Percentiles rank a stretch among this genome's conserved stretches.
Conservation (phyloP, 2,797 vertebrate species). For the Anabas testudineus region DNA sequence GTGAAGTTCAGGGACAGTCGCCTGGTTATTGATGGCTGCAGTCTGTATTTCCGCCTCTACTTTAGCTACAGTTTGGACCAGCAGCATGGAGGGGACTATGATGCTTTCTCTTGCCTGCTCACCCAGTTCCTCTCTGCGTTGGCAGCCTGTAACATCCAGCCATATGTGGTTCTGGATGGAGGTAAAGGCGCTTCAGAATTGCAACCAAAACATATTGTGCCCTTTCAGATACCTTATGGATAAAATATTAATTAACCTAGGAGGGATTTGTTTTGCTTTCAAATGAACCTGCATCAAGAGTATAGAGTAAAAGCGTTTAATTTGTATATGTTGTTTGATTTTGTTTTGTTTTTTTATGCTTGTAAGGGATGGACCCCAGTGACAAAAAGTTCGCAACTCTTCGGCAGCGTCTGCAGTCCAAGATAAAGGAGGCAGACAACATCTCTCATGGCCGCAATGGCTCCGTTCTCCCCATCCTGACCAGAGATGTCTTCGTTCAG, state of each 20-base stretch:
- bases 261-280: too few species aligned
- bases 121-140: slow-evolving; percentile 86
- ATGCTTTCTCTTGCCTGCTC: slow-evolving; percentile 81
- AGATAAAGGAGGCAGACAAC: slow-evolving; percentile 85
- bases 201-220: background rate
- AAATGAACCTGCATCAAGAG: background rate
- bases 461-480: slow-evolving; percentile 87
- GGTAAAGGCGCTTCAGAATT: slow-evolving; percentile 52
- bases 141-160: slow-evolving; percentile 84
- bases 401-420: slow-evolving; percentile 86
- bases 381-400: slow-evolving; percentile 91
- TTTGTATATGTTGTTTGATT: too few species aligned
- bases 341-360: slow-evolving; percentile 12
- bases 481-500: slow-evolving; percentile 89
- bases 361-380: slow-evolving; percentile 86
- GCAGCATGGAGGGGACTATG: slow-evolving; percentile 92
- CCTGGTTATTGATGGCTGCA: slow-evolving; percentile 92
- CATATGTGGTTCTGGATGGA: slow-evolving; percentile 94
- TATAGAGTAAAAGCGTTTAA: background rate
- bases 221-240: too few species aligned
- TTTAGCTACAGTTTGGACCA: slow-evolving; percentile 87
- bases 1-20: slow-evolving; percentile 87
- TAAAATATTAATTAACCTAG: too few species aligned
- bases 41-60: slow-evolving; percentile 90
- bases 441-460: slow-evolving; percentile 83